A percentile compares a stretch with the other conserved stretches of the same genome.
These are phyloP conservation scores for Petrosia ficiformis DNA, from an alignment of 37 sponge, comb jelly and placozoan genomes.

Conservation along the genomic window DNA sequence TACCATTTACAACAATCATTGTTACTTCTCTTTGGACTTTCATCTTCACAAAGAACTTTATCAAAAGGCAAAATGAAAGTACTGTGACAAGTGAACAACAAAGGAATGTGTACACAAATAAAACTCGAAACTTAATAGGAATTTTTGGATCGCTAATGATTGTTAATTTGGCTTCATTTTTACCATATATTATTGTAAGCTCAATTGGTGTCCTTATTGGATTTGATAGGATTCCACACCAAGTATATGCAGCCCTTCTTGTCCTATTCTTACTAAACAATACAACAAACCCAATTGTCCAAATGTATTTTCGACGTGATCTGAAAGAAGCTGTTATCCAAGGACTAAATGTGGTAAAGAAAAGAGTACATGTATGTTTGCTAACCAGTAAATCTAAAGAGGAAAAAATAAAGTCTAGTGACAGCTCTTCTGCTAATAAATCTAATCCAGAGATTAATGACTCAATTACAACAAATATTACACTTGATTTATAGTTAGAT, in stretches of 20 bases:
- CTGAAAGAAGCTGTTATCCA: constrained; percentile 5
- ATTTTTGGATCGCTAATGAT: constrained; percentile 27
- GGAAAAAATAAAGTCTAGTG: too few relatives aligned
- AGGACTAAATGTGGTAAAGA: too few relatives aligned
- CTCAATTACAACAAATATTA: too few relatives aligned
- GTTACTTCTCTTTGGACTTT: constrained; percentile 38
- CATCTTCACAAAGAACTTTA: constrained; percentile 20
- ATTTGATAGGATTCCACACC: constrained; percentile 5
- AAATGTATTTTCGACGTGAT: constrained; percentile 28
- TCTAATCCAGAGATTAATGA: too few relatives aligned
- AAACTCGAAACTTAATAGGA: neutral
- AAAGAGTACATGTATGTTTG: too few relatives aligned
- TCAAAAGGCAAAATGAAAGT: too few relatives aligned
- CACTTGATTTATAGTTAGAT: too few relatives aligned
- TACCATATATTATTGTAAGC: constrained; percentile 16
- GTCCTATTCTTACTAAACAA: constrained; percentile 17
- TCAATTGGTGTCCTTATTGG: neutral
- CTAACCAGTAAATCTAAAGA: too few relatives aligned
- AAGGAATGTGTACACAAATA: neutral
- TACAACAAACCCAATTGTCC: constrained; percentile 31
- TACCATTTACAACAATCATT: constrained; percentile 17
- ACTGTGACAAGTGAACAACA: neutral
- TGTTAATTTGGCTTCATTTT: neutral
- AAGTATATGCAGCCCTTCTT: constrained; percentile 1
- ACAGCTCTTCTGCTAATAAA: too few relatives aligned